Conservation (phyloP, 2,113 vertebrate species). For the Prionailurus viverrinus region DNA sequence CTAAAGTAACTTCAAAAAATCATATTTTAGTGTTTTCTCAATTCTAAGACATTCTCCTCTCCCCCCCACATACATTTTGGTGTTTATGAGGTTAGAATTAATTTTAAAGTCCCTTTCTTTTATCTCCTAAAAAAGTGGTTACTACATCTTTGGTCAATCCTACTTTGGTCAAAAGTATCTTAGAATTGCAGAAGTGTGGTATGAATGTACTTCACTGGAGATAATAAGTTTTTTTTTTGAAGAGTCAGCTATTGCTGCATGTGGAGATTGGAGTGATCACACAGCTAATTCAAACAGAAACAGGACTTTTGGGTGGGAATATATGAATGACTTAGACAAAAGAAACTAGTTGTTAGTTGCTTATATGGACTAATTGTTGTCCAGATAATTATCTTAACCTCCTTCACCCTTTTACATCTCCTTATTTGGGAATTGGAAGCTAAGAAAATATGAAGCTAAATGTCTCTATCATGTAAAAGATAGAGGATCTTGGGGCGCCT, state of each 20-base stretch:
- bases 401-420: not conserved
- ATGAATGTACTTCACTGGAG: not conserved
- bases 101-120: constrained; percentile 8
- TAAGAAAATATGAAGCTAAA: constrained; percentile 53
- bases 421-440: not conserved
- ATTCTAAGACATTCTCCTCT: not conserved
- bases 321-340: constrained; percentile 14
- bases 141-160: not conserved
- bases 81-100: constrained; percentile 51
- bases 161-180: not conserved
- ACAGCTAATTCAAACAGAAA: not conserved
- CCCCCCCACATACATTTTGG: not conserved
- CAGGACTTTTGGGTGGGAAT: not conserved
- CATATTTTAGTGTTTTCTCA: constrained; percentile 30
- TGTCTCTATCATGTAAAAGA: not conserved
- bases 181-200: constrained; percentile 35
- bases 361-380: constrained; percentile 1
- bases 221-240: constrained; percentile 5
- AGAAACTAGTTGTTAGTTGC: constrained; percentile 26
- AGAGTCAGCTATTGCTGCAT: not conserved
- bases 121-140: constrained; percentile 34
- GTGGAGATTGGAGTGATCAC: not conserved
- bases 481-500: not conserved
- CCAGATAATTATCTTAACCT: not conserved
- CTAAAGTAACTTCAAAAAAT: constrained; percentile 37